Percentiles rank a stretch among this genome's conserved stretches.
phyloP scores from a whole-genome alignment of 1,140 invertebrate genomes.

The Berghia stephanieae region DNA sequence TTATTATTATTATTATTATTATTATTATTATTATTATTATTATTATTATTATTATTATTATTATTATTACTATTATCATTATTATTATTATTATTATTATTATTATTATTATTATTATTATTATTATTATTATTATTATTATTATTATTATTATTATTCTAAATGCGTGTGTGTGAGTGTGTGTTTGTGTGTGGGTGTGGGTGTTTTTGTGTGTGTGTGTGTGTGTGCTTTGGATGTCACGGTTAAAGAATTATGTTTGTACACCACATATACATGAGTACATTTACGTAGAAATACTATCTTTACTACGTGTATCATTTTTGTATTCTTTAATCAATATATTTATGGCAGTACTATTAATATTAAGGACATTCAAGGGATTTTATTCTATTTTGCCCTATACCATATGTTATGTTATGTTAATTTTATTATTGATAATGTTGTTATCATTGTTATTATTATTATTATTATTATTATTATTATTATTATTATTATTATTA shows the following conservation, averaged over 20 bases:
- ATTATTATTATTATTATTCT: not conserved
- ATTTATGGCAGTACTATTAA: too few species aligned
- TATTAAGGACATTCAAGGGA: too few species aligned
- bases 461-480: not conserved
- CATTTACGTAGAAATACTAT: too few species aligned
- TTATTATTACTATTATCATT: not conserved
- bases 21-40: not conserved
- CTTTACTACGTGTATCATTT: too few species aligned
- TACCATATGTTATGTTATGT: too few species aligned
- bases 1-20: not conserved
- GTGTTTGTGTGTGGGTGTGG: not conserved
- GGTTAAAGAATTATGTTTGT: too few species aligned
- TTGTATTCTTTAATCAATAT: too few species aligned
- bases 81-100: not conserved
- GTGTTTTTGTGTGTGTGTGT: too few species aligned
- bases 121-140: not conserved
- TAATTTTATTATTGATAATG: not conserved
- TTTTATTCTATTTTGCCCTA: too few species aligned
- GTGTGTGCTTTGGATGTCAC: too few species aligned
- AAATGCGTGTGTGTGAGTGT: not conserved
- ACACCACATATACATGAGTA: too few species aligned
- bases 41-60: not conserved
- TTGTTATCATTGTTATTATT: not conserved
- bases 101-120: not conserved
- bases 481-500: not conserved